Evolutionary conservation across 2,888 invertebrate genomes (phyloP).

Genomic region (Thera britannica): DNA sequence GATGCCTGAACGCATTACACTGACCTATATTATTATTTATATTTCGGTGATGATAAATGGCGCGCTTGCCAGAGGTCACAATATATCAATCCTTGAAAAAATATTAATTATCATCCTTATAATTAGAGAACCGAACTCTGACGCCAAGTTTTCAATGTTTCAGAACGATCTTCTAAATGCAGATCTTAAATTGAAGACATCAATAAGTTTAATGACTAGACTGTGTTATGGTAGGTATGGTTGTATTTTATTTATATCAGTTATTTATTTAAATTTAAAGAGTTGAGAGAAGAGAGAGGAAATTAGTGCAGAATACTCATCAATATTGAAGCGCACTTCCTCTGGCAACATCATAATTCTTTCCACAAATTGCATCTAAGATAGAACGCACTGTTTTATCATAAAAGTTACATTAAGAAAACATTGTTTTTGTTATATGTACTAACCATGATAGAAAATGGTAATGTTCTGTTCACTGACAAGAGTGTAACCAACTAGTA

Average conservation of each 20-base stretch:
- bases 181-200: neutral
- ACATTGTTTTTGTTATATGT: neutral
- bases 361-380: too few relatives aligned
- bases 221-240: neutral
- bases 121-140: conserved; percentile 15
- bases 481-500: conserved; percentile 3
- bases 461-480: neutral
- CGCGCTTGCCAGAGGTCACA: conserved; percentile 25
- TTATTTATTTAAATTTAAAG: neutral
- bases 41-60: conserved; percentile 36
- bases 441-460: neutral
- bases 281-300: neutral
- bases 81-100: conserved; percentile 34
- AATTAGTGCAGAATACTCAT: neutral
- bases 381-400: too few relatives aligned
- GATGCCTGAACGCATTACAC: conserved; percentile 43
- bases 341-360: too few relatives aligned
- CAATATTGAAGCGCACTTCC: too few relatives aligned
- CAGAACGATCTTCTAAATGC: conserved; percentile 6
- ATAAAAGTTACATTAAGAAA: neutral
- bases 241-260: neutral
- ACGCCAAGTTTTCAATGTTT: conserved; percentile 31
- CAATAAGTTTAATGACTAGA: conserved; percentile 3
- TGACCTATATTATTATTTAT: conserved; percentile 47
- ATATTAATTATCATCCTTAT: conserved; percentile 23